Conservation (phyloP, 2,797 vertebrate genomes). For the Gymnothorax javanicus region DNA sequence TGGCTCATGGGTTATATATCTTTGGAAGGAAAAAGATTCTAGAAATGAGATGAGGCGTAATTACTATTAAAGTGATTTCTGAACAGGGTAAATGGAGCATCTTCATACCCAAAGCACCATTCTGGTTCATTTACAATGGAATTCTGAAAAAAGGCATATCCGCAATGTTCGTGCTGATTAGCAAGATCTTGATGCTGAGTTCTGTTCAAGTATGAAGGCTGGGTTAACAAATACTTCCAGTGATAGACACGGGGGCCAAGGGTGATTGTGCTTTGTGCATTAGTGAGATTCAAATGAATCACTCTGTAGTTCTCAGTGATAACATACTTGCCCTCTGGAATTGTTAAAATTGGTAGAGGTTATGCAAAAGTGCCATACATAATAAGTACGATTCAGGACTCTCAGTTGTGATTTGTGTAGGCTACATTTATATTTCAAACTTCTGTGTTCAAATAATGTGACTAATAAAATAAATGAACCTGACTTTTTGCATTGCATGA, state of each 20-base stretch:
- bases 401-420: slow-evolving; percentile 29
- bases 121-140: slow-evolving; percentile 51
- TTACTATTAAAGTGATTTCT: slow-evolving; percentile 41
- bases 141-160: slow-evolving; percentile 34
- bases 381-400: neutral
- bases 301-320: neutral
- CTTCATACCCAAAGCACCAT: slow-evolving; percentile 43
- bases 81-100: slow-evolving; percentile 39
- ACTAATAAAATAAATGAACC: slow-evolving; percentile 14
- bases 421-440: slow-evolving; percentile 39
- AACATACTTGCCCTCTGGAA: neutral
- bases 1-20: neutral
- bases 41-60: neutral
- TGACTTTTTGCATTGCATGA: neutral
- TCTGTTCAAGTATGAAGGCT: slow-evolving; percentile 33
- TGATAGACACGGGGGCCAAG: slow-evolving; percentile 42
- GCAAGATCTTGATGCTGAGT: slow-evolving; percentile 47
- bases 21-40: neutral
- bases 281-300: neutral
- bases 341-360: slow-evolving; percentile 21
- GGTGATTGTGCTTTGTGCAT: neutral
- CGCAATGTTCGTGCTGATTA: slow-evolving; percentile 50
- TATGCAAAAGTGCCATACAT: slow-evolving; percentile 17
- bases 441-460: slow-evolving; percentile 38
- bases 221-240: slow-evolving; percentile 45